These are phyloP conservation scores for Ctenopoma multispine DNA, from an alignment of 2,797 vertebrate species.

Conservation along the genomic window DNA sequence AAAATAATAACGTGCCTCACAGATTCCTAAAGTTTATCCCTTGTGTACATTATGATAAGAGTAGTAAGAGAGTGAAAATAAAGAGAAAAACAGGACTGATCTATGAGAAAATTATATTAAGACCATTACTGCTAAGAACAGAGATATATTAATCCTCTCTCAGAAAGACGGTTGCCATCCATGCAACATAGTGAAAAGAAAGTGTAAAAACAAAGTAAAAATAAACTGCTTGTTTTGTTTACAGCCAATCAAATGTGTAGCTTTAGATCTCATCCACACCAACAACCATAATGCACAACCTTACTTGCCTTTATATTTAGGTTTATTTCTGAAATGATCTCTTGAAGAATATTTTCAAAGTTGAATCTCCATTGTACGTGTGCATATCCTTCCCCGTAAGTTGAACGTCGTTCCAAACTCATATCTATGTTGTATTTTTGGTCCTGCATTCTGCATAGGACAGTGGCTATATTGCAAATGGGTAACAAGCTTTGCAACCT, in stretches of 20 bases:
- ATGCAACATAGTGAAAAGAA: neutral
- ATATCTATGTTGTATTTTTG: neutral
- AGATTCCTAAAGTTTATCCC: slow-evolving; percentile 18
- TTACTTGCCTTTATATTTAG: slow-evolving; percentile 33
- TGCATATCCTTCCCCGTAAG: slow-evolving; percentile 1
- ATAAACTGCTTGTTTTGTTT: neutral
- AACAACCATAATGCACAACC: neutral
- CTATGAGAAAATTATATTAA: neutral
- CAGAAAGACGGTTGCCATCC: no score
- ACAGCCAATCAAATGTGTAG: neutral
- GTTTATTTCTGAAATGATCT: slow-evolving; percentile 13
- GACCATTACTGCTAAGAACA: no score
- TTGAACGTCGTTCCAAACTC: neutral
- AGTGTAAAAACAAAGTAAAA: neutral
- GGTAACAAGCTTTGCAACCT: neutral
- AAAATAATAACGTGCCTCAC: slow-evolving; percentile 43
- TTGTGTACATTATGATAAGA: slow-evolving; percentile 8
- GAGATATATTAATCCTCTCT: neutral
- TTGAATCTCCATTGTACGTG: slow-evolving; percentile 20
- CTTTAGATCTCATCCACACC: accelerated
- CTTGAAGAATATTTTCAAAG: neutral
- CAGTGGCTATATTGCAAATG: slow-evolving; percentile 9
- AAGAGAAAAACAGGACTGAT: neutral
- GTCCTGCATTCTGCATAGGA: slow-evolving; percentile 14
- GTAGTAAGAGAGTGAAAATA: no score